Conservation (phyloP, 2,797 vertebrate genomes). For the Heliangelus exortis region DNA sequence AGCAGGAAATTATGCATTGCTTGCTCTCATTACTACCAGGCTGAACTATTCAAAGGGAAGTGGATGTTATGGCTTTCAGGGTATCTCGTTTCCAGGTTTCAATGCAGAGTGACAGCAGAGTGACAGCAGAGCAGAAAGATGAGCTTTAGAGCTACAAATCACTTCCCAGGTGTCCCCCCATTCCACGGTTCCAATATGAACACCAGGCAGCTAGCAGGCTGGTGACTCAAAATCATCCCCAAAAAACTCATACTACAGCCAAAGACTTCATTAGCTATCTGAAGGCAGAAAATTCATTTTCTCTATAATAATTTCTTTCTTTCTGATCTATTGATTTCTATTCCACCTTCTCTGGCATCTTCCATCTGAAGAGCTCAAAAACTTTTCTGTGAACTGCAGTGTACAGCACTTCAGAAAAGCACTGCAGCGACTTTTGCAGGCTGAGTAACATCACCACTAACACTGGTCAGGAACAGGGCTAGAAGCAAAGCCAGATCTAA, state of each 20-base stretch:
- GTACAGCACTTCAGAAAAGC: not conserved
- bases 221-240: not conserved
- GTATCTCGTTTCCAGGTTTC: not conserved
- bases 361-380: not conserved
- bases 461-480: not conserved
- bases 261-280: not conserved
- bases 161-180: not conserved
- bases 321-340: not conserved
- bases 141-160: not conserved
- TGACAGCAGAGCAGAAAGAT: not conserved
- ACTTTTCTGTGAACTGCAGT: not conserved
- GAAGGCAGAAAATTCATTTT: not conserved
- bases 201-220: not conserved
- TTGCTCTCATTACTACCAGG: not conserved
- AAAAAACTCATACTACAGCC: not conserved
- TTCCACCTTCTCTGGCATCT: not conserved
- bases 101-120: not conserved
- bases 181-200: not conserved
- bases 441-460: not conserved
- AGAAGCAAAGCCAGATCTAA: not conserved
- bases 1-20: not conserved
- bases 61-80: not conserved
- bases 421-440: not conserved
- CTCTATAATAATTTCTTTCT: not conserved
- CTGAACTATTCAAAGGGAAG: not conserved